These are phyloP conservation scores for Mamestra configurata DNA, from an alignment of 1,140 invertebrate species.

Conservation along the genomic window DNA sequence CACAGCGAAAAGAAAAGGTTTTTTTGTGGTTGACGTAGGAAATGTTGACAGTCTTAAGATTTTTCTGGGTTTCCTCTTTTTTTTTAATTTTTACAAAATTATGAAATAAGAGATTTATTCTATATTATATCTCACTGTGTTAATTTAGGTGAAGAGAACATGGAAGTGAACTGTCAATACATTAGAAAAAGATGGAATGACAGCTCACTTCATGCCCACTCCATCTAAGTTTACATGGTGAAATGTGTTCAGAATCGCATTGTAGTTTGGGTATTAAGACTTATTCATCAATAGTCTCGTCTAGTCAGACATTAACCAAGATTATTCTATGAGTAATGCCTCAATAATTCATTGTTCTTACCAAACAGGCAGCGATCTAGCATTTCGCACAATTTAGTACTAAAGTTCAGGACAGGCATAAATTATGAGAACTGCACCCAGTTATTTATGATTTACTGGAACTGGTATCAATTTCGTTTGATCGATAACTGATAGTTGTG, in stretches of 20 bases:
- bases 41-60: too few species aligned
- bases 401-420: slow-evolving; percentile 71
- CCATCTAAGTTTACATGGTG: too few species aligned
- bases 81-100: neutral
- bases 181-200: too few species aligned
- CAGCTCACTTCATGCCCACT: too few species aligned
- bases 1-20: neutral
- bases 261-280: neutral
- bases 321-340: slow-evolving; percentile 60
- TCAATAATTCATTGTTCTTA: slow-evolving; percentile 70
- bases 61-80: neutral
- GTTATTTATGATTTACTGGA: slow-evolving; percentile 59
- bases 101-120: neutral
- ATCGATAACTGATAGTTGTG: slow-evolving; percentile 1
- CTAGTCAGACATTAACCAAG: slow-evolving; percentile 32
- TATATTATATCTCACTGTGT: too few species aligned
- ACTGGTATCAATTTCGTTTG: neutral
- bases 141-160: too few species aligned
- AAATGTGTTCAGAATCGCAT: too few species aligned
- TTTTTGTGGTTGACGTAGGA: neutral
- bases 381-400: slow-evolving; percentile 61
- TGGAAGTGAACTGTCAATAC: too few species aligned
- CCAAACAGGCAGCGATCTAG: slow-evolving; percentile 60
- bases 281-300: slow-evolving; percentile 16
- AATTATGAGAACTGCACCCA: slow-evolving; percentile 62